Conservation (phyloP, 2,797 vertebrate genomes). For the Chelonia mydas region DNA sequence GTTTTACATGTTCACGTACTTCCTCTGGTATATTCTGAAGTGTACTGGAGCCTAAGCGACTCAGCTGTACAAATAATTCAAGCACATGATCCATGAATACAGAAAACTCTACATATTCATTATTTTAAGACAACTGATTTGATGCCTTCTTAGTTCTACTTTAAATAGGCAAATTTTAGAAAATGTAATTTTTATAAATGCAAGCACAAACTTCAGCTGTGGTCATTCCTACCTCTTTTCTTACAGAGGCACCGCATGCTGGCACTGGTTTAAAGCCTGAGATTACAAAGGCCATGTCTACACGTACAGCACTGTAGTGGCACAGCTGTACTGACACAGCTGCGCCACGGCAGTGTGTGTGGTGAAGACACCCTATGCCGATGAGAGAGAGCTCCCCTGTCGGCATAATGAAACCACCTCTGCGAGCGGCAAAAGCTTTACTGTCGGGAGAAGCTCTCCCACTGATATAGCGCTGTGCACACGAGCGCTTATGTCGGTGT, state of each 20-base stretch:
- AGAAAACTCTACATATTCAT: conserved; percentile 29
- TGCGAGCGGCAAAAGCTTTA: too few species aligned
- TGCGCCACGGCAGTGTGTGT: too few species aligned
- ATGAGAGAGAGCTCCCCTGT: too few species aligned
- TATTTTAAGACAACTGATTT: neutral
- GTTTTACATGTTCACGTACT: conserved; percentile 94
- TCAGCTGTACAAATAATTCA: conserved; percentile 85
- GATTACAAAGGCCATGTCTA: neutral
- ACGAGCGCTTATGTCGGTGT: too few species aligned
- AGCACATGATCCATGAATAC: conserved; percentile 37
- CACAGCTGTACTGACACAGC: too few species aligned
- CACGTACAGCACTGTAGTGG: too few species aligned
- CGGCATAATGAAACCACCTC: too few species aligned
- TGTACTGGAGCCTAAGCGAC: conserved; percentile 88
- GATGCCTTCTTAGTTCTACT: neutral
- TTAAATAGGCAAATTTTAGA: neutral
- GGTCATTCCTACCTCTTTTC: neutral
- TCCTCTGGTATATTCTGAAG: conserved; percentile 93
- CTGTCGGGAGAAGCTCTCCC: too few species aligned
- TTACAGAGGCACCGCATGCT: neutral
- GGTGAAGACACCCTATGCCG: too few species aligned
- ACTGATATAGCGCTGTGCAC: too few species aligned
- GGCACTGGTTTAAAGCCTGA: neutral
- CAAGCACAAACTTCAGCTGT: neutral
- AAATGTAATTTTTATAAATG: neutral